Base-by-base conservation (phyloP, 2,888 invertebrate genomes). In the Craniophora ligustri region DNA sequence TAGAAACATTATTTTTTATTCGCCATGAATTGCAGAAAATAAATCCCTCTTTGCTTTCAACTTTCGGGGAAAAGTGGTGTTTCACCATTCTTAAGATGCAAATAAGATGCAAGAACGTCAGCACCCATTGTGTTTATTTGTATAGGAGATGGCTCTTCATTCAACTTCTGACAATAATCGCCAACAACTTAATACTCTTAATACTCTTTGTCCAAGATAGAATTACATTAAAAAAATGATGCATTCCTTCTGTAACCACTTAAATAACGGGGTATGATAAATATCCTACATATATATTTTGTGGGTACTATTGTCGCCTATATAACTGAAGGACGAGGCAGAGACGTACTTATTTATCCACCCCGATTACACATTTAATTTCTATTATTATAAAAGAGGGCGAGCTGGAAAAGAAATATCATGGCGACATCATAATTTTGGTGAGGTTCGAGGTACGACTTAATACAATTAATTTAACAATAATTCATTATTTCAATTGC, bases 121-220 rank as follows among this genome's bases (percentile, higher is more conserved):
- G 35, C 40, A 44, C 47, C 49, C 54, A 48, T 64, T 61, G 69
- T 66, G 58, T 58, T 69, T 49, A 70, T 56, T 61, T 70, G 47
- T 66, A 56, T 46, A 42, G 40, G 10, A 14, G 38, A 45, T 36
- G 30, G 38, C 44, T 42, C 49, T 56, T 48, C 26, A 46, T 44
- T 60, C 48, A 31, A 23, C 23, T 53, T 39, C 14, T 10, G 8
- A 40, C 47, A 21, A 36, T 18, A 31, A 11, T 15, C 28, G 10
- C 4, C 11, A 36, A 30, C 34, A 48, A 15, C 11, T 18, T n/a
- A n/a, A n/a, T n/a, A 28, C 23, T 18, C 31, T 32, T 50, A 11
- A 42, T 50, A 48, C n/a, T 38, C 54, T 28, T 46, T 34, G 36
- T 49, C 34, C 11, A 40, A 48, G 36, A 47, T 35, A n/a, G n/a